These are phyloP conservation scores for Drosophila bocki DNA, from an alignment of 1,140 invertebrate species.

Conservation along the genomic window DNA sequence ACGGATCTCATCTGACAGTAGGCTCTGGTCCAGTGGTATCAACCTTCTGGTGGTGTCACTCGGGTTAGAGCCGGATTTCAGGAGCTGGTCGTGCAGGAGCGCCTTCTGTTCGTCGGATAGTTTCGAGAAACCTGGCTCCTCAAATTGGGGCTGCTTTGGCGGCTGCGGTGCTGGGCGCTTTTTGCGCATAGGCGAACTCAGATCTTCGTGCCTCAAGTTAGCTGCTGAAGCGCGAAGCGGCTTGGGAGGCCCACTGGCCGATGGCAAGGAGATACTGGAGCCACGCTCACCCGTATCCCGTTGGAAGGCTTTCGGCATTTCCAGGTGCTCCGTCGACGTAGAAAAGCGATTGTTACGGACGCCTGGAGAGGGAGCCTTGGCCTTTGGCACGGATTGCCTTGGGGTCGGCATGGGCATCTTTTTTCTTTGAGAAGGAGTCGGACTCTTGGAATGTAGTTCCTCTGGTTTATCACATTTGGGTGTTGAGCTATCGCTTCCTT, in stretches of 20 bases:
- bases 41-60: constrained; percentile 35
- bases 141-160: constrained; percentile 81
- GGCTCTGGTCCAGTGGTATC: constrained; percentile 63
- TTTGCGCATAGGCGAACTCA: constrained; percentile 85
- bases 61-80: constrained; percentile 9
- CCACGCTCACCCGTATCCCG: constrained; percentile 55
- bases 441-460: constrained; percentile 29
- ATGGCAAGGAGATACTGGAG: constrained; percentile 64
- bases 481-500: not conserved
- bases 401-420: constrained; percentile 87
- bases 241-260: constrained; percentile 72
- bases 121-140: constrained; percentile 30
- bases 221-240: constrained; percentile 79
- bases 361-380: constrained; percentile 3
- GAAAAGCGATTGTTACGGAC: constrained; percentile 1
- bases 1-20: constrained; percentile 41
- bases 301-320: constrained; percentile 30
- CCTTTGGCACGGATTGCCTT: constrained; percentile 61
- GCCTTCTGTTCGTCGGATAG: constrained; percentile 60
- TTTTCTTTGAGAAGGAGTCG: constrained; percentile 40
- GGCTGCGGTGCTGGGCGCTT: constrained; percentile 90
- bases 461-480: constrained; percentile 18
- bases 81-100: constrained; percentile 55
- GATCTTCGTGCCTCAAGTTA: constrained; percentile 4
- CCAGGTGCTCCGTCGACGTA: constrained; percentile 11